Percentiles rank a stretch among this genome's conserved stretches.
Conservation (phyloP, 2,113 vertebrate genomes). For the Cairina moschata region DNA sequence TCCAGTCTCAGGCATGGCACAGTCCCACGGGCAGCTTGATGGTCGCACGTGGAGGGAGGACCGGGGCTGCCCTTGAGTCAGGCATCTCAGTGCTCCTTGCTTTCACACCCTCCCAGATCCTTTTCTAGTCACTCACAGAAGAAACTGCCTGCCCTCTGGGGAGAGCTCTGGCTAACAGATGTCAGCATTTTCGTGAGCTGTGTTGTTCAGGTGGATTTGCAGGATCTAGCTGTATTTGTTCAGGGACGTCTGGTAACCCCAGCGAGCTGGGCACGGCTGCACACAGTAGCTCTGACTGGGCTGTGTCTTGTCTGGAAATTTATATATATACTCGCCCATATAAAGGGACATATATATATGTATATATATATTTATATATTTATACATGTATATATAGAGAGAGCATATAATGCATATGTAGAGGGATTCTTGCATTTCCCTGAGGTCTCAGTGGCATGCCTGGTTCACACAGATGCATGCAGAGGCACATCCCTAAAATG, state of each 20-base stretch:
- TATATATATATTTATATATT: not conserved
- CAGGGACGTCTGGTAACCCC: not conserved
- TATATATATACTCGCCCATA: too few species aligned
- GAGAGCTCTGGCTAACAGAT: not conserved
- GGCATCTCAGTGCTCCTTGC: not conserved
- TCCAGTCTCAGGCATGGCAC: too few species aligned
- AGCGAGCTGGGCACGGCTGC: not conserved
- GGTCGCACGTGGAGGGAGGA: fast-evolving
- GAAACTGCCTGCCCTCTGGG: not conserved
- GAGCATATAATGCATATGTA: not conserved
- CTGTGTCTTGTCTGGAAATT: not conserved
- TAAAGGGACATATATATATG: not conserved
- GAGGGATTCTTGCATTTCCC: not conserved
- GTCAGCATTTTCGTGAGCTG: not conserved
- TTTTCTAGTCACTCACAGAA: not conserved
- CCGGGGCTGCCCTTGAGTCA: not conserved
- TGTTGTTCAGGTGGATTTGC: conserved; percentile 32
- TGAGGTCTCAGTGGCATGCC: not conserved
- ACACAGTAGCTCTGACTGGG: not conserved
- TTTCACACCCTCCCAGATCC: not conserved
- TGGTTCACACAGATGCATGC: too few species aligned
- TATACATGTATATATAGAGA: not conserved
- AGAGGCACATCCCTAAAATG: not conserved
- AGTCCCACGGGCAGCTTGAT: not conserved
- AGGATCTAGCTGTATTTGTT: conserved; percentile 19